phyloP scores from a whole-genome alignment of 2,888 invertebrate species.

The Xylophagus ater region DNA sequence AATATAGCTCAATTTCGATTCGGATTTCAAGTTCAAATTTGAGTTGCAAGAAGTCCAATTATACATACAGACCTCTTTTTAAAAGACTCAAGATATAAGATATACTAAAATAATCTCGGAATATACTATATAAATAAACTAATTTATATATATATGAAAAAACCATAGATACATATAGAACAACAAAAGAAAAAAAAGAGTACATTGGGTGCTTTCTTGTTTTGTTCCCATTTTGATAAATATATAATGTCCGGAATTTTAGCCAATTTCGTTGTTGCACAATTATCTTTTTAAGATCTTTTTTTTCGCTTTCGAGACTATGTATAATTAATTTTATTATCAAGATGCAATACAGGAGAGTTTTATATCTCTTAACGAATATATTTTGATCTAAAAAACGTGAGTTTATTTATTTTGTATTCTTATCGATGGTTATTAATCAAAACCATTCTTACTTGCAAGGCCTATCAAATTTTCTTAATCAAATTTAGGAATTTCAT shows the following conservation, averaged over 20 bases:
- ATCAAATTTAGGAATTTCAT: conserved; percentile 16
- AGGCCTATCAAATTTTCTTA: conserved; percentile 17
- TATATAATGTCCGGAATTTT: conserved; percentile 11
- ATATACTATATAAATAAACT: too few relatives aligned
- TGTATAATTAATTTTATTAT: conserved; percentile 25
- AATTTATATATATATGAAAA: too few relatives aligned
- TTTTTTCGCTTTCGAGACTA: conserved; percentile 18
- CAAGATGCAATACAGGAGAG: conserved; percentile 22
- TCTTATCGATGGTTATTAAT: conserved; percentile 23
- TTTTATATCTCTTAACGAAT: conserved; percentile 24
- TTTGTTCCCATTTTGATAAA: conserved; percentile 14
- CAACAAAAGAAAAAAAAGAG: too few relatives aligned
- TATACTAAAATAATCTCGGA: too few relatives aligned
- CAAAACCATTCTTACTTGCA: conserved; percentile 17
- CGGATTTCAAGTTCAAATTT: too few relatives aligned
- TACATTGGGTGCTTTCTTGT: conserved; percentile 4
- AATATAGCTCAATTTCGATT: background rate
- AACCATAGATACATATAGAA: too few relatives aligned
- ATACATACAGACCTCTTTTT: too few relatives aligned
- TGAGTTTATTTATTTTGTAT: conserved; percentile 24
- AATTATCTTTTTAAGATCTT: conserved; percentile 15
- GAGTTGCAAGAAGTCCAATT: too few relatives aligned
- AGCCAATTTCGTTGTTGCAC: conserved; percentile 17
- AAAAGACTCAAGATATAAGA: too few relatives aligned
- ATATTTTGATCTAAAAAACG: conserved; percentile 23